Conservation (phyloP, 2,888 invertebrate genomes). For the Xylophagus ater region DNA sequence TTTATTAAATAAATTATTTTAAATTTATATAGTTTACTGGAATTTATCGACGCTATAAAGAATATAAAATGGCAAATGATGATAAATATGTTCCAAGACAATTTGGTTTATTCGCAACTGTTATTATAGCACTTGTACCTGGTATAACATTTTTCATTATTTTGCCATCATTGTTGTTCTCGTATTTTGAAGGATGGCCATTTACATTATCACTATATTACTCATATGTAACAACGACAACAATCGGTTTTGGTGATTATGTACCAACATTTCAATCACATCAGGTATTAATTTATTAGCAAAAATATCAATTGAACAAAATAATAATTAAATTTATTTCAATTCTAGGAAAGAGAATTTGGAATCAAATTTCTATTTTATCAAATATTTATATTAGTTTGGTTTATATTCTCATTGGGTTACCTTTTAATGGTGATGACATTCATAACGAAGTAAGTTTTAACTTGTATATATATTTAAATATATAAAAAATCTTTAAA, state of each 20-base stretch:
- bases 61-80: conserved; percentile 48
- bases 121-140: conserved; percentile 75
- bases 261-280: conserved; percentile 52
- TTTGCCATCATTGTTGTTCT: conserved; percentile 72
- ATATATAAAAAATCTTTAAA: conserved; percentile 1
- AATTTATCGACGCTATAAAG: conserved; percentile 71
- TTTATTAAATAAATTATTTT: neutral
- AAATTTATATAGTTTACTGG: conserved; percentile 53
- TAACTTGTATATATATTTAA: neutral
- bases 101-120: conserved; percentile 64
- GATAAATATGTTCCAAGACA: conserved; percentile 54
- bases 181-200: conserved; percentile 75
- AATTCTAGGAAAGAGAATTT: conserved; percentile 35
- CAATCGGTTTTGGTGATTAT: conserved; percentile 87
- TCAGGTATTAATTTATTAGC: conserved; percentile 25
- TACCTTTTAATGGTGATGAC: conserved; percentile 84
- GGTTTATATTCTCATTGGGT: conserved; percentile 87
- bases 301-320: neutral
- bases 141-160: conserved; percentile 80
- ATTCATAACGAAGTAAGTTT: conserved; percentile 54
- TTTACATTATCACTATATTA: conserved; percentile 78
- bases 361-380: conserved; percentile 58
- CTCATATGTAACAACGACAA: conserved; percentile 75
- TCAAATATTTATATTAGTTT: conserved; percentile 68
- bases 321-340: too few species aligned